A percentile compares a stretch with the other conserved stretches of the same genome.
Conservation (phyloP, 2,888 invertebrate species). For the Antitype chi region DNA sequence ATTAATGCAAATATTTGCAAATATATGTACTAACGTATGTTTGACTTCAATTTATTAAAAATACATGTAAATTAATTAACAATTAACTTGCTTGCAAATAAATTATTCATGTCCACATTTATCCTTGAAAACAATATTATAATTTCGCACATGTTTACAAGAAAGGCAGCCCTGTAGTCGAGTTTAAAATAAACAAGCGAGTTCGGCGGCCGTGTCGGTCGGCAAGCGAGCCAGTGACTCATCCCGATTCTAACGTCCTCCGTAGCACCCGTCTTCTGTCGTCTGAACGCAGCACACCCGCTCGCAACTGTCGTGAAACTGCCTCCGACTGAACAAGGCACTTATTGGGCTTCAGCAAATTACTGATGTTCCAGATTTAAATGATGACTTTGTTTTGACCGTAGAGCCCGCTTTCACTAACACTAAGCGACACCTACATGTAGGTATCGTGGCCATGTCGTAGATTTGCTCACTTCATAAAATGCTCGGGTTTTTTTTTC, state of each 20-base stretch:
- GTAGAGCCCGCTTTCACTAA: neutral
- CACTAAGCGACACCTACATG: neutral
- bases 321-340: conserved; percentile 14
- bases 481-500: too few relatives aligned
- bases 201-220: conserved; percentile 76
- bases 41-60: conserved; percentile 28
- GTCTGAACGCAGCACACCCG: conserved; percentile 36
- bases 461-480: too few relatives aligned
- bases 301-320: conserved; percentile 24
- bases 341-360: neutral
- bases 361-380: conserved; percentile 8
- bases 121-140: conserved; percentile 43
- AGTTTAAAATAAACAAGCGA: conserved; percentile 76
- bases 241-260: conserved; percentile 69
- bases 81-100: conserved; percentile 21
- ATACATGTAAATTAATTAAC: conserved; percentile 17
- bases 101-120: conserved; percentile 34
- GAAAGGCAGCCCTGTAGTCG: conserved; percentile 62
- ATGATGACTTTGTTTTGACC: conserved; percentile 6
- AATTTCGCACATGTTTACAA: conserved; percentile 47
- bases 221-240: conserved; percentile 72
- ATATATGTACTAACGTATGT: conserved; percentile 14
- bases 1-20: conserved; percentile 35
- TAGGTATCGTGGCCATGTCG: too few relatives aligned
- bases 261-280: conserved; percentile 1